Evolutionary conservation across 2,888 invertebrate genomes (phyloP), one percentile per base, ranked within the genome.

Genomic region (Lamellibrachia satsuma): DNA sequence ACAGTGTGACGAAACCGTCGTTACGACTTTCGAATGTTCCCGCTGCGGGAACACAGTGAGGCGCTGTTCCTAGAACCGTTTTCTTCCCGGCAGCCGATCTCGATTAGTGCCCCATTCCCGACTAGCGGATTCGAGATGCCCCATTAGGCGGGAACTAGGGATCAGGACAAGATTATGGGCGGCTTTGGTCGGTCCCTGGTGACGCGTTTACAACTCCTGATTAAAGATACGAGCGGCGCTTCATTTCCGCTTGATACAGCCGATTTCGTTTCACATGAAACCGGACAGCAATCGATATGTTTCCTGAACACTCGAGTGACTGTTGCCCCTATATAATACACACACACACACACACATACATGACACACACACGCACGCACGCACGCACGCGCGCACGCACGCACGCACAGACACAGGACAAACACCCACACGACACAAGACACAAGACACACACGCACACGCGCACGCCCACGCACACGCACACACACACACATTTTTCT

Each of bases 211-310:
- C 75, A 75, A 75, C 75, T 75, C 22, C 75, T 22, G 75, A 75
- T 75, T 75, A 75, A 75, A 75, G 75, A 75, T 75, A 75, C 75
- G 11, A 22, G 75, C 75, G 15, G 15, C 75, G 15, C 6, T 75
- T 75, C 75, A 15, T 75, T 2, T 75, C 75, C 75, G n/a, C 75
- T 75, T 22, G 75, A 75, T 75, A 75, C 75, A 75, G 75, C 11
- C 75, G 75, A 75, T 75, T 75, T 75, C 75, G 75, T 75, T 75
- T 75, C 75, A 75, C n/a, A 75, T 75, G 75, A 75, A 75, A 75
- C 75, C 75, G 75, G 75, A 75, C 75, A 75, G 75, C 22, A 15
- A 75, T 75, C 75, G 75, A 75, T 75, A 22, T 75, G 75, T 75
- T 75, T 75, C 75, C 75, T 15, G n/a, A 15, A 3, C 15, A 75